Percentiles rank a stretch among this genome's conserved stretches.
Conservation (phyloP, 1,140 invertebrate genomes). For the Brachionus koreanus region DNA sequence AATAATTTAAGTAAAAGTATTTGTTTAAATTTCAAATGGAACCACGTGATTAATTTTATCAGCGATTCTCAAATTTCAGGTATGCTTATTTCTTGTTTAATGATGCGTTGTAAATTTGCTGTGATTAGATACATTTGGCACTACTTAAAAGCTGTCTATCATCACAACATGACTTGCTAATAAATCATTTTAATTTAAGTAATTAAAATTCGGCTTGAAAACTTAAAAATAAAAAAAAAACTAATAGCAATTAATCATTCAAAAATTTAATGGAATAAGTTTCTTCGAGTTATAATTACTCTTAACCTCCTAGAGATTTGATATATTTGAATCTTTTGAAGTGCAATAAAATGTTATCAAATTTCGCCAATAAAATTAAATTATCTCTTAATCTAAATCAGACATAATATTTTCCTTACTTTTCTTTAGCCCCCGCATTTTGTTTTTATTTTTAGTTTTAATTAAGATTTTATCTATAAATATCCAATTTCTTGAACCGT, state of each 20-base stretch:
- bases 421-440: not conserved
- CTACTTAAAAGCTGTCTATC: not conserved
- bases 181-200: not conserved
- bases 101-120: not conserved
- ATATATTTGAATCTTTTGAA: not conserved
- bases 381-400: conserved; percentile 31
- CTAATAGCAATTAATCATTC: conserved; percentile 4
- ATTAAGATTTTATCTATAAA: not conserved
- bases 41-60: not conserved
- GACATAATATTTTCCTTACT: not conserved
- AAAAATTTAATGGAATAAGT: not conserved
- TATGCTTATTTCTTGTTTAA: not conserved
- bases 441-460: not conserved
- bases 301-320: not conserved
- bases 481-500: not conserved
- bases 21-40: too few relatives aligned
- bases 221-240: not conserved
- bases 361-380: conserved; percentile 19
- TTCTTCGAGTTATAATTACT: not conserved
- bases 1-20: too few relatives aligned
- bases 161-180: not conserved
- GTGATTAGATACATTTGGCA: not conserved
- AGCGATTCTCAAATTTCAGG: not conserved
- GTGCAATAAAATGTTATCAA: conserved; percentile 9
- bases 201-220: not conserved